phyloP scores from a whole-genome alignment of 2,888 invertebrate species.

The Schrankia costaestrigalis region DNA sequence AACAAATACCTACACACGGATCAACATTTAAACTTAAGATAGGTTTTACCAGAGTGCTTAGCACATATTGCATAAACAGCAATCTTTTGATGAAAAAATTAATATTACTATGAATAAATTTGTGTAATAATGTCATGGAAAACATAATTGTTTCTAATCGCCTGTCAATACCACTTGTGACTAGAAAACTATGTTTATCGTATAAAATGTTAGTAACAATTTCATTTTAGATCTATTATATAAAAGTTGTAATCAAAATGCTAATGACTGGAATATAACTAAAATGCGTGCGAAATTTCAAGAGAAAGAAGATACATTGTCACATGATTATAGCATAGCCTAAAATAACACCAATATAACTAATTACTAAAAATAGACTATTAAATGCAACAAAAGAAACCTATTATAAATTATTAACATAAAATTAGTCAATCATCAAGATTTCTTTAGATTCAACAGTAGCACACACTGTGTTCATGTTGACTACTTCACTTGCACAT shows the following conservation, averaged over 20 bases:
- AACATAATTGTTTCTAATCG: slow-evolving; percentile 18
- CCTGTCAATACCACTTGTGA: slow-evolving; percentile 29
- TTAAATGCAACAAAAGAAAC: slow-evolving; percentile 42
- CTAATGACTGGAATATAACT: slow-evolving; percentile 8
- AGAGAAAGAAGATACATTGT: slow-evolving; percentile 1
- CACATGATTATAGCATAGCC: slow-evolving; percentile 16
- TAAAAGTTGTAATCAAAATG: slow-evolving; percentile 10
- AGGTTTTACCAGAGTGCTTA: slow-evolving; percentile 40
- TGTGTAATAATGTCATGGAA: slow-evolving; percentile 30
- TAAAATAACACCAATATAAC: slow-evolving; percentile 18
- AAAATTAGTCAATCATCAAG: slow-evolving; percentile 15
- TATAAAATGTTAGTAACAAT: slow-evolving; percentile 33
- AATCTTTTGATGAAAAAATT: slow-evolving; percentile 14
- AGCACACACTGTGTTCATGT: slow-evolving; percentile 7
- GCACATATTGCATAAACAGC: slow-evolving; percentile 25
- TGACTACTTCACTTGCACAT: slow-evolving; percentile 10
- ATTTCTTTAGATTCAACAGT: slow-evolving; percentile 11
- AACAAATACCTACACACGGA: slow-evolving; percentile 51
- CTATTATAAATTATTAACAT: slow-evolving; percentile 18
- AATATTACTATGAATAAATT: slow-evolving; percentile 12
- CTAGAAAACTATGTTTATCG: slow-evolving; percentile 35
- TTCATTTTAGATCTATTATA: slow-evolving; percentile 9
- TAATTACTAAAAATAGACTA: slow-evolving; percentile 24
- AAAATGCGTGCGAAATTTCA: slow-evolving; percentile 9
- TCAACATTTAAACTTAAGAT: slow-evolving; percentile 48